Evolutionary conservation across 2,888 invertebrate genomes (phyloP).

Genomic region (Chalcis sispes): DNA sequence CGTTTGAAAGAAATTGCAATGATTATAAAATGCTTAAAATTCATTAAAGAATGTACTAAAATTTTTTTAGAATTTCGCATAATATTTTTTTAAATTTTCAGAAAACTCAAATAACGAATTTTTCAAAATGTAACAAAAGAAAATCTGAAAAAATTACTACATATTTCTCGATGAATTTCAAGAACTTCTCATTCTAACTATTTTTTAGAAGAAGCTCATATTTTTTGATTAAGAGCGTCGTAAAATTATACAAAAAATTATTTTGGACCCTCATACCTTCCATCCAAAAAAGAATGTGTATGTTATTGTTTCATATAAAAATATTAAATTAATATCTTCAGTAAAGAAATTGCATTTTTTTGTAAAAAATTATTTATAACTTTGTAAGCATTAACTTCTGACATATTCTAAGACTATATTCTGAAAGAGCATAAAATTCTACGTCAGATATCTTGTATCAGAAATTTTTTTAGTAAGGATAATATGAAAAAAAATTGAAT

Average conservation of each 20-base stretch:
- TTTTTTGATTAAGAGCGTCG: too few relatives aligned
- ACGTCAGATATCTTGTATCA: neutral
- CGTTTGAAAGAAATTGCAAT: too few relatives aligned
- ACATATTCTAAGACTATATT: neutral
- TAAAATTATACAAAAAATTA: too few relatives aligned
- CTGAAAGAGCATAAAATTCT: neutral
- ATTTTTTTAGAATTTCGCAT: neutral
- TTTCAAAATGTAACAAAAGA: too few relatives aligned
- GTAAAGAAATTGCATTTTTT: neutral
- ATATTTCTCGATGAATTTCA: too few relatives aligned
- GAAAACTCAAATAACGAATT: too few relatives aligned
- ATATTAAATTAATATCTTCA: neutral
- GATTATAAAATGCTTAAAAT: too few relatives aligned
- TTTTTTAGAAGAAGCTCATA: too few relatives aligned
- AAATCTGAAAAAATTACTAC: too few relatives aligned
- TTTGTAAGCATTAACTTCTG: neutral
- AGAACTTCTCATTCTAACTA: too few relatives aligned
- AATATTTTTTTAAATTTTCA: too few relatives aligned
- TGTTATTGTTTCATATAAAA: neutral
- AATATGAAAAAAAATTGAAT: conserved; percentile 2
- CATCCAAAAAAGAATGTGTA: neutral
- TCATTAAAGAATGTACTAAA: neutral
- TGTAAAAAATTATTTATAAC: neutral
- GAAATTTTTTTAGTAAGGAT: neutral
- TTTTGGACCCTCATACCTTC: neutral